These are phyloP conservation scores for Lasioglossum oenotherae DNA, from an alignment of 2,888 invertebrate genomes.

Conservation along the genomic window DNA sequence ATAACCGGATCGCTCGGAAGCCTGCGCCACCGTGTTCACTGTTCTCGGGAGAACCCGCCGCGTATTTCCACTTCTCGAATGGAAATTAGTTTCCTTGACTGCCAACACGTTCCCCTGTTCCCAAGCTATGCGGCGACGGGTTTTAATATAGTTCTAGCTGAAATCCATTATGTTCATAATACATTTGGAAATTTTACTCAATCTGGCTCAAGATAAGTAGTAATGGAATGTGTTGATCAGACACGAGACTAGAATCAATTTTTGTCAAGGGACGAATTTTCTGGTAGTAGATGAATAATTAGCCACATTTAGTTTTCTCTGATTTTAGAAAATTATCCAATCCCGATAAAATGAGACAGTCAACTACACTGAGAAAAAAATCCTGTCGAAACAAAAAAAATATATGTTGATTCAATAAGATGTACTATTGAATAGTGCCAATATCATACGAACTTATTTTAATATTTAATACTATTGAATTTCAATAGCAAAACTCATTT, in stretches of 20 bases:
- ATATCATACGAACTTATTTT: no score
- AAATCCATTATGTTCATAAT: neutral
- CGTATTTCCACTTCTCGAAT: slow-evolving; percentile 53
- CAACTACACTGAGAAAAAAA: no score
- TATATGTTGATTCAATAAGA: no score
- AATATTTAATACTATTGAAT: no score
- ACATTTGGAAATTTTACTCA: neutral
- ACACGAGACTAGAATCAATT: neutral
- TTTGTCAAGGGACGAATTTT: neutral
- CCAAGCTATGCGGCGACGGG: slow-evolving; percentile 3
- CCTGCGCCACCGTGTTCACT: slow-evolving; percentile 20
- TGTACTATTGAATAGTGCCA: no score
- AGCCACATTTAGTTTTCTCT: no score
- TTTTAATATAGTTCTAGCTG: slow-evolving; percentile 43
- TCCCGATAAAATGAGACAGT: neutral
- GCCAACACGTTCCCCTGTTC: slow-evolving; percentile 32
- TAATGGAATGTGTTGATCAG: neutral
- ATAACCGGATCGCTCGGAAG: slow-evolving; percentile 44
- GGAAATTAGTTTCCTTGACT: slow-evolving; percentile 53
- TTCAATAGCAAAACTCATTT: no score
- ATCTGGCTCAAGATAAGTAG: neutral
- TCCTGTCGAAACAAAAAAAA: no score
- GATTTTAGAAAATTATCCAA: neutral
- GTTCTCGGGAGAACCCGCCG: slow-evolving; percentile 43
- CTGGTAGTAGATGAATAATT: no score